Conservation (phyloP, 2,797 vertebrate genomes). For the Chelmon rostratus region DNA sequence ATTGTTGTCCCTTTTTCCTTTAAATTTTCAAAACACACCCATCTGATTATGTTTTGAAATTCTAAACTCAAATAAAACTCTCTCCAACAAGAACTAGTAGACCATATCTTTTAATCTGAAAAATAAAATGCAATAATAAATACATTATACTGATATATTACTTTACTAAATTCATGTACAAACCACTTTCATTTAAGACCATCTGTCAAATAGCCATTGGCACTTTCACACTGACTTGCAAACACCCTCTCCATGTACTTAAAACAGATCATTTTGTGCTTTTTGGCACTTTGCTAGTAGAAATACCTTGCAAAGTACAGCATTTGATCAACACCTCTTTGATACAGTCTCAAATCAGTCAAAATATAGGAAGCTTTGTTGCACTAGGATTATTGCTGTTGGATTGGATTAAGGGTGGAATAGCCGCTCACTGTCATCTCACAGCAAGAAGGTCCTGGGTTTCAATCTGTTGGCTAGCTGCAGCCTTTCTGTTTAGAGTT, state of each 20-base stretch:
- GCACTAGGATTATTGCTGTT: neutral
- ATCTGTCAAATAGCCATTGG: neutral
- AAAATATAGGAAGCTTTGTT: neutral
- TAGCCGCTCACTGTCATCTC: neutral
- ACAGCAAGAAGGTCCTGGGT: neutral
- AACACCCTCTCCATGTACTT: neutral
- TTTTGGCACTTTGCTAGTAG: neutral
- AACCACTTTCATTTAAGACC: neutral
- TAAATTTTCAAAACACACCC: neutral
- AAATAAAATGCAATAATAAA: neutral
- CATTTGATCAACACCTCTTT: neutral
- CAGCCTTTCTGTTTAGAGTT: conserved; percentile 5
- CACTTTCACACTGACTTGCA: neutral
- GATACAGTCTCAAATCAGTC: neutral
- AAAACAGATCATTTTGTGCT: neutral
- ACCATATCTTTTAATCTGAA: neutral
- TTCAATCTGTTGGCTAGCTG: neutral
- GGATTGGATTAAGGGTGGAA: neutral
- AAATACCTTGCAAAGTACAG: neutral
- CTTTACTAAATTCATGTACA: neutral
- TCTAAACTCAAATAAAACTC: neutral
- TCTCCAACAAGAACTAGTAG: neutral
- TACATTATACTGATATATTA: neutral
- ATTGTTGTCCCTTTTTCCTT: neutral
- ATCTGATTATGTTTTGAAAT: neutral